Base-by-base conservation (phyloP, 1,140 invertebrate genomes). In the Elysia chlorotica region DNA sequence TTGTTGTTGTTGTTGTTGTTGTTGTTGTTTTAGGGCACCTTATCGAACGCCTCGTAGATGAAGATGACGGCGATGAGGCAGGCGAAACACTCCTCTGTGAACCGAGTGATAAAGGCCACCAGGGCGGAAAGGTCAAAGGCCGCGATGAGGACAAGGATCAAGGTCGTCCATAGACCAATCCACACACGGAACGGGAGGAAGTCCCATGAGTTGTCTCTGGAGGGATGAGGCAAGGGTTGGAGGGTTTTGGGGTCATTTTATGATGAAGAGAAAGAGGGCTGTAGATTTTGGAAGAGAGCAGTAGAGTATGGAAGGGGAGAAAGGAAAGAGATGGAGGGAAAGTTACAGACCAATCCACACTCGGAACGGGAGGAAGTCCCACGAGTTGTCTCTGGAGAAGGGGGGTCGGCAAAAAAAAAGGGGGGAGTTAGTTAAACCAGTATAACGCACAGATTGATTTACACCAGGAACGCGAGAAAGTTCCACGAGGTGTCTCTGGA, bases 71-170 rank as follows among this genome's bases (percentile, higher is more conserved):
- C 97, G 82, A 99, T 99, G 2, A 99, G 89, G 0, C 95, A 97
- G 28, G 98, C 98, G 87, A 99, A 99, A 86, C 97, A 98, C 89
- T 99, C 98, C 89, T 99, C 98, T 0, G 98, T 99, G 86, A 99
- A 99, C 21, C 98, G 92, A 6, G 98, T 99, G 71, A 99, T 99
- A 85, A 98, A 99, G 85, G 96, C 98, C 23, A 99, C 97, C 63
- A 99, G 90, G 71, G 96, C 95, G 86, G 96, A 97, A 1, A 96
- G 95, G 88, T 99, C 97, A n/a, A 98, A 92, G 1, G 96, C 95
- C 31, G 98, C 96, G 77, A 99, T 91, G 25, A 95, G 90, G 14
- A 99, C 75, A 59, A 98, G 89, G 84, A 98, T 96, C n/a, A 95
- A 73, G 0, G 93, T 91, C 38, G 94, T 95, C 97, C 97, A 99